Conservation (phyloP, 2,797 vertebrate genomes). For the Poeciliopsis gracilis region DNA sequence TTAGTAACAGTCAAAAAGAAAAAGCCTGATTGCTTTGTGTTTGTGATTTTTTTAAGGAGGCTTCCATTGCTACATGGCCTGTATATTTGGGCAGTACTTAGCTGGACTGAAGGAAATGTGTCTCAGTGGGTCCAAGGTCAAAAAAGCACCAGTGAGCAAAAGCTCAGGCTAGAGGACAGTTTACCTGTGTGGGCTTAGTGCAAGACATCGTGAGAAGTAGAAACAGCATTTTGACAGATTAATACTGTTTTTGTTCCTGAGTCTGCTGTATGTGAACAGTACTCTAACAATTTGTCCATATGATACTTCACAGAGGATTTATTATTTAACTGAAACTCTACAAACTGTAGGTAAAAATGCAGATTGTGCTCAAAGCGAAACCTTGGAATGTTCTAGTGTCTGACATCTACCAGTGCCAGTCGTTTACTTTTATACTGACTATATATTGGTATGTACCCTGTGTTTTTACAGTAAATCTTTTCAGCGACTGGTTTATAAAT, state of each 20-base stretch:
- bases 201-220: constrained; percentile 39
- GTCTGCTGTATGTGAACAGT: constrained; percentile 50
- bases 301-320: constrained; percentile 44
- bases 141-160: constrained; percentile 52
- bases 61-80: constrained; percentile 53
- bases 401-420: constrained; percentile 40
- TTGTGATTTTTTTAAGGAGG: constrained; percentile 26
- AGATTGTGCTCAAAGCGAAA: constrained; percentile 63
- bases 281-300: constrained; percentile 8
- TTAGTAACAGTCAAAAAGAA: constrained; percentile 63
- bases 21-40: constrained; percentile 11
- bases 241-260: constrained; percentile 71
- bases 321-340: constrained; percentile 16
- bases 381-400: constrained; percentile 71
- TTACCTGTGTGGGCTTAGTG: constrained; percentile 38
- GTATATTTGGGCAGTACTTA: constrained; percentile 41
- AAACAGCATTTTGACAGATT: constrained; percentile 49
- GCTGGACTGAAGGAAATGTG: constrained; percentile 53
- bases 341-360: constrained; percentile 24
- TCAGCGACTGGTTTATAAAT: constrained; percentile 33
- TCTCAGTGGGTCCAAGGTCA: constrained; percentile 39
- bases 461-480: constrained; percentile 49
- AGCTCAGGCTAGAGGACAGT: constrained; percentile 31
- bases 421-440: constrained; percentile 30
- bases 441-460: constrained; percentile 54